These are phyloP conservation scores for Myzus persicae DNA, from an alignment of 1,140 invertebrate genomes.

Conservation along the genomic window DNA sequence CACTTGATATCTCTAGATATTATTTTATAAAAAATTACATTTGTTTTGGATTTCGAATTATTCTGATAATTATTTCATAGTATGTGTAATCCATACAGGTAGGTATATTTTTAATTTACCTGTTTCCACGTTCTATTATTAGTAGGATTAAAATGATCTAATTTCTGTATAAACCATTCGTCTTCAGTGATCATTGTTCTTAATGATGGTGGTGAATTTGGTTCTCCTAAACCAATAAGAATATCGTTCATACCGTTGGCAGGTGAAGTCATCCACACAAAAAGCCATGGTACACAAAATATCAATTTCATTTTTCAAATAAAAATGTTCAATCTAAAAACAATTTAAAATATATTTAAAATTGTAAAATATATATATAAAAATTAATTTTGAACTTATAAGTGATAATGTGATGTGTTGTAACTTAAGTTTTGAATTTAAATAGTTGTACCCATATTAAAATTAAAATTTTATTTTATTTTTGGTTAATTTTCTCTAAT, in stretches of 20 bases:
- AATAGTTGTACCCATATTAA: neutral
- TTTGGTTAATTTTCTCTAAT: too few species aligned
- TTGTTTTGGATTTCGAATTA: neutral
- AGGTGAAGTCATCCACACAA: neutral
- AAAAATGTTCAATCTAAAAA: neutral
- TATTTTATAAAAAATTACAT: constrained; percentile 37
- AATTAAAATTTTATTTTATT: neutral
- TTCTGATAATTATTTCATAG: neutral
- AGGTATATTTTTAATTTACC: constrained; percentile 64
- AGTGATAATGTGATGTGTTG: neutral
- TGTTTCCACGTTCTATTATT: constrained; percentile 77
- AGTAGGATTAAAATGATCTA: constrained; percentile 80
- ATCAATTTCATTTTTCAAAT: constrained; percentile 28
- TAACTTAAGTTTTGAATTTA: neutral
- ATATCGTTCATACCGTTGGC: neutral
- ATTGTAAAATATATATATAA: neutral
- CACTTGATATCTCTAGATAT: constrained; percentile 76
- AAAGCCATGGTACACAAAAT: neutral
- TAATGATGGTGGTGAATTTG: constrained; percentile 37
- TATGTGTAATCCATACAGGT: neutral
- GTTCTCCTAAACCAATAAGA: constrained; percentile 59
- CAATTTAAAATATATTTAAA: neutral
- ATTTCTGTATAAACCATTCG: constrained; percentile 78
- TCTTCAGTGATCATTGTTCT: constrained; percentile 64
- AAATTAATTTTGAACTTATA: neutral